phyloP scores from a whole-genome alignment of 1,140 invertebrate species.

The Oscheius sp. region DNA sequence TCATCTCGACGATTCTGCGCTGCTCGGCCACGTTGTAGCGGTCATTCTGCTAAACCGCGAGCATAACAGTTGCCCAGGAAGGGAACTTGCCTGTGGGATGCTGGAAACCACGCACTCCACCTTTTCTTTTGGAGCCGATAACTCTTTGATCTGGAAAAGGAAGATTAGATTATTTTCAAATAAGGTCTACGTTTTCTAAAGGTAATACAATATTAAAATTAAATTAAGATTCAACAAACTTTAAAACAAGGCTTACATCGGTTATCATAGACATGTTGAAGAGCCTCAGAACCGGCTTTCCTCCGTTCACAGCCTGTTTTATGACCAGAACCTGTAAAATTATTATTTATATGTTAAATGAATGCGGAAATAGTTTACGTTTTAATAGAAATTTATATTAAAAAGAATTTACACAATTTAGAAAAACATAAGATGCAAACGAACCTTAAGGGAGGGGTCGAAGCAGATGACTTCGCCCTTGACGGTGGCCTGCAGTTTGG shows the following conservation, averaged over 20 bases:
- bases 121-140: neutral
- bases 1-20: neutral
- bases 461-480: conserved; percentile 34
- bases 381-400: neutral
- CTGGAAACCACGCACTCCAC: conserved; percentile 6
- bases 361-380: neutral
- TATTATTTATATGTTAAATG: conserved; percentile 9
- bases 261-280: conserved; percentile 24
- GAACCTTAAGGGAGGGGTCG: conserved; percentile 23
- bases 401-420: neutral
- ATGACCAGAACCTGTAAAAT: conserved; percentile 33
- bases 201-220: neutral
- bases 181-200: neutral
- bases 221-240: neutral
- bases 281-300: conserved; percentile 21
- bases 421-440: neutral
- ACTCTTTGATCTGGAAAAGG: conserved; percentile 12
- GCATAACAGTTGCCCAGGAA: conserved; percentile 8
- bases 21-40: neutral
- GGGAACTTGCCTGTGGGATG: neutral
- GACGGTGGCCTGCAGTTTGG: neutral
- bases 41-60: neutral
- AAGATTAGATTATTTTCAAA: neutral
- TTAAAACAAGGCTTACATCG: conserved; percentile 1
- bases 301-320: conserved; percentile 4